Base-by-base conservation (phyloP, 2,888 invertebrate genomes). In the Isoperla grammatica region DNA sequence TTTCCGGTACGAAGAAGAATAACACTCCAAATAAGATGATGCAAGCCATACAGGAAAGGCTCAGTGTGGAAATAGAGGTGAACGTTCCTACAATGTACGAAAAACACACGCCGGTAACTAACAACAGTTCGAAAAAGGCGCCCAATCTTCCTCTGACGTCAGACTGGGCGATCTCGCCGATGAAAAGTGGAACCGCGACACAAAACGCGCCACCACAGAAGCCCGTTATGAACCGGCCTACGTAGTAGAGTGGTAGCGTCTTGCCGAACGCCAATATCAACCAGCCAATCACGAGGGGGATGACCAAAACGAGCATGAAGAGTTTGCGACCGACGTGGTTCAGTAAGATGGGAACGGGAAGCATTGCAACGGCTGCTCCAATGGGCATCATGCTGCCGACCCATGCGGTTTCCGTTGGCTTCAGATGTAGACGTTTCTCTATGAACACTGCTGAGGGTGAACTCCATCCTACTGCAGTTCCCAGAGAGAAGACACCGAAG, bases 1-100 rank as follows among this genome's bases (percentile, higher is more conserved):
- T 85, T 74, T 95, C 95, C 0, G 95, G 95, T 83, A 94, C 88
- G 67, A 89, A 87, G 68, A 87, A 80, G 74, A 92, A 88, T 1
- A 86, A 75, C 0, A 78, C 67, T 0, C 84, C 84, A 66, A 90
- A 88, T 3, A 89, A 66, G 0, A 90, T 69, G 0, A 93, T 86
- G 5, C 88, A 76, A 0, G 81, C 64, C 0, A 81, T 81, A 61
- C 86, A 87, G n/a, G 87, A 73, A 2, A 87, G 75, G 2, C 88
- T 86, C 64, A 89, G 78, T 4, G 75, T 69, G 55, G 80, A 79
- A 68, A 83, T 82, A 2, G 74, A 73, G 0, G 79, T 71, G 68
- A 79, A 78, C 35, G 80, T 73, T 1, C 90, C 94, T 2, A 90
- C 73, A 0, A 80, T 73, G 70, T 94, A 94, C 0, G 86, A 80